Conservation (phyloP, 2,797 vertebrate genomes). For the Rhinophrynus dorsalis region DNA sequence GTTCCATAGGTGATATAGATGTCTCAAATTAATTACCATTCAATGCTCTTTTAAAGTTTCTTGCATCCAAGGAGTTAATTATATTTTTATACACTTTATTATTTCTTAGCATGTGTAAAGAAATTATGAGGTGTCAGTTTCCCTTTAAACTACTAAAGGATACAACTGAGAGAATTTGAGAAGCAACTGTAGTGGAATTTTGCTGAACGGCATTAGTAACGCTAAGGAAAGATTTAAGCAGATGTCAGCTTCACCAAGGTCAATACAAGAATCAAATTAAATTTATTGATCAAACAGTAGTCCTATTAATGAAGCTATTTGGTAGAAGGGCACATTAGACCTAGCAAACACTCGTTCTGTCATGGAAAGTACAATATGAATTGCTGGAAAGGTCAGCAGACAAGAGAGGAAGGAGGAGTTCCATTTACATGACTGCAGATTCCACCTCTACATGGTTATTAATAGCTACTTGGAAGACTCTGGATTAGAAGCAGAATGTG, state of each 20-base stretch:
- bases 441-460: not conserved
- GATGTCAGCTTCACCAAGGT: not conserved
- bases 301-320: not conserved
- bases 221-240: not conserved
- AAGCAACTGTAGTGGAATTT: not conserved
- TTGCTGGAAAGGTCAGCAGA: slow-evolving; percentile 1
- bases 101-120: too few relatives aligned
- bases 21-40: too few relatives aligned
- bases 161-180: not conserved
- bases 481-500: slow-evolving; percentile 37
- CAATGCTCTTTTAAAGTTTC: too few relatives aligned
- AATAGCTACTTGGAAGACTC: slow-evolving; percentile 15
- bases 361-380: not conserved
- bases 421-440: slow-evolving; percentile 23
- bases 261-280: not conserved
- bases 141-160: too few relatives aligned
- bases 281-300: not conserved
- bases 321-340: not conserved
- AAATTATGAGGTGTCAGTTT: too few relatives aligned
- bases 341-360: too few relatives aligned
- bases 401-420: slow-evolving; percentile 4
- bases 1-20: too few relatives aligned
- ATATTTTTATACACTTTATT: too few relatives aligned
- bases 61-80: too few relatives aligned
- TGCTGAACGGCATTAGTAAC: not conserved